Percentiles rank a stretch among this genome's conserved stretches.
phyloP scores from a whole-genome alignment of 2,113 vertebrate species.

The Lota lota region DNA sequence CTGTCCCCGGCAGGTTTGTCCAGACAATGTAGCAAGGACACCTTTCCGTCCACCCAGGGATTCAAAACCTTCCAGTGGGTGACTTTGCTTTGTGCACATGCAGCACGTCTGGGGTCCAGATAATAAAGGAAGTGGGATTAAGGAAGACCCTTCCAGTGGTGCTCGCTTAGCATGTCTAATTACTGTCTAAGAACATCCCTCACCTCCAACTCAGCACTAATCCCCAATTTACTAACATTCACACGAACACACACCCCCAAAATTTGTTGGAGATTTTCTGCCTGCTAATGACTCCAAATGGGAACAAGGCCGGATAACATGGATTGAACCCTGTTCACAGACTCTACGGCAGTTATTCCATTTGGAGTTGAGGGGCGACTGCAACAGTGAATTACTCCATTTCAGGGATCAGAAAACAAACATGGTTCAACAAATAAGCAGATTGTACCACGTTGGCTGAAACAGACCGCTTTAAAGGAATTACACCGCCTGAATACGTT shows the following conservation, averaged over 20 bases:
- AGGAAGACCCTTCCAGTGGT: background rate
- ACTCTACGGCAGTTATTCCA: background rate
- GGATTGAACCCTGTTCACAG: constrained; percentile 6
- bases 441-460: background rate
- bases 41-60: background rate
- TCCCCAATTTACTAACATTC: background rate
- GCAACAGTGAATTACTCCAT: background rate
- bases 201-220: background rate
- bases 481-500: background rate
- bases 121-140: background rate
- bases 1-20: no score
- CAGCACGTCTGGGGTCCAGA: background rate
- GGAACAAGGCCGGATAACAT: background rate
- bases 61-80: background rate
- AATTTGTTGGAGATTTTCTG: background rate
- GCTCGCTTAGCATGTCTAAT: constrained; percentile 8
- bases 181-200: background rate
- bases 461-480: background rate
- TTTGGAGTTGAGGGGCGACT: background rate
- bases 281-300: background rate
- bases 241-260: background rate
- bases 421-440: background rate
- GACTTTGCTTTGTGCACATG: background rate
- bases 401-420: background rate
- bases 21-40: background rate